Conservation (phyloP, 2,113 vertebrate genomes). For the Hymenochirus boettgeri region DNA sequence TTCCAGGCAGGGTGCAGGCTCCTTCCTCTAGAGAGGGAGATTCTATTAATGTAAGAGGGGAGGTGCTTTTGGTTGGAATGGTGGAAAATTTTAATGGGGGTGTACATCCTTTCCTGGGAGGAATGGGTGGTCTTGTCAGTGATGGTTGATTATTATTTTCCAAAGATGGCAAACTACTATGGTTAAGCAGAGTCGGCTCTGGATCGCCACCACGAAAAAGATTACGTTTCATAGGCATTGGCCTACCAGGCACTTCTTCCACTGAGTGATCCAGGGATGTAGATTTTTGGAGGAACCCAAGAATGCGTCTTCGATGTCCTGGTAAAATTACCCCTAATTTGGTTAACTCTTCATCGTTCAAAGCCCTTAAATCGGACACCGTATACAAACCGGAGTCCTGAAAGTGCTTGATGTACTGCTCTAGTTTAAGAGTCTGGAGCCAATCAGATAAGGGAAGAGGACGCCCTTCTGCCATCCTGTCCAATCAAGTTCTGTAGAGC, state of each 20-base stretch:
- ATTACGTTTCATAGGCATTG: conserved; percentile 71
- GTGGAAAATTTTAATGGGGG: conserved; percentile 64
- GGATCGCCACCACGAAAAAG: conserved; percentile 49
- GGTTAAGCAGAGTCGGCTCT: rapidly evolving
- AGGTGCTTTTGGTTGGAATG: not conserved
- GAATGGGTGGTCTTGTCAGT: conserved; percentile 70
- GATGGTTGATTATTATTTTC: not conserved
- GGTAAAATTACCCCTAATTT: conserved; percentile 74
- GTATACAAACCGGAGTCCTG: conserved; percentile 55
- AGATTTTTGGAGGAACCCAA: conserved; percentile 74
- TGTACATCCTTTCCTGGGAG: conserved; percentile 68
- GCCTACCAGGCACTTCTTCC: conserved; percentile 43
- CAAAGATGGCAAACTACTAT: rapidly evolving
- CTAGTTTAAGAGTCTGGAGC: conserved; percentile 75
- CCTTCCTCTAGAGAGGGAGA: rapidly evolving
- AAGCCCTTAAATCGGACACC: conserved; percentile 64
- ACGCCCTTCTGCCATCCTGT: conserved; percentile 52
- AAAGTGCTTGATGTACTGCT: conserved; percentile 76
- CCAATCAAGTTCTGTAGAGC: no score
- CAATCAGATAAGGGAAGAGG: conserved; percentile 62
- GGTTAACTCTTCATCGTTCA: conserved; percentile 63
- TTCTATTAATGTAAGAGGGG: not conserved
- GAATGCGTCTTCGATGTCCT: conserved; percentile 81
- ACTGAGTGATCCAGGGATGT: not conserved
- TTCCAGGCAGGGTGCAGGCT: rapidly evolving